These are phyloP conservation scores for Aspidoscelis tigris DNA, from an alignment of 2,113 vertebrate species.

Conservation along the genomic window DNA sequence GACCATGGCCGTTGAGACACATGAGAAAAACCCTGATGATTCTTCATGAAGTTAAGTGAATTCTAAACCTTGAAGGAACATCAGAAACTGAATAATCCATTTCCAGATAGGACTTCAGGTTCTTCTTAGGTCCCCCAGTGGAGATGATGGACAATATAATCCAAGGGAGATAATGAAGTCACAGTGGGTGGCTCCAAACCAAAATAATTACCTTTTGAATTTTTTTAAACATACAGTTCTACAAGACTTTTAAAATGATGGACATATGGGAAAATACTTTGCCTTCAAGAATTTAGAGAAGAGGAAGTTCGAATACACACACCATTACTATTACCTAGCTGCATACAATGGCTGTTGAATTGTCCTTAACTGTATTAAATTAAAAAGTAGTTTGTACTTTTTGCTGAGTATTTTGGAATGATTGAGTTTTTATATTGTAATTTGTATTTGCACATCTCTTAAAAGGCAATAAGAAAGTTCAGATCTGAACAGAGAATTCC, in stretches of 20 bases:
- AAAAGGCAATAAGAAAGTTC: not conserved
- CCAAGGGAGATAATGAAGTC: not conserved
- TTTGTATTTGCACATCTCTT: not conserved
- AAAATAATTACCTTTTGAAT: no score
- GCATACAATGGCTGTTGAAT: not conserved
- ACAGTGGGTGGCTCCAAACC: not conserved
- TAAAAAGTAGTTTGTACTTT: not conserved
- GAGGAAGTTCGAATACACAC: no score
- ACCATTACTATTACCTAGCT: no score
- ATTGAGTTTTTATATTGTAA: not conserved
- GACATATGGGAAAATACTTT: no score
- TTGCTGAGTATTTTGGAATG: not conserved
- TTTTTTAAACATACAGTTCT: no score
- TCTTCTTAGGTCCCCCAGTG: not conserved
- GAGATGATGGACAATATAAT: not conserved
- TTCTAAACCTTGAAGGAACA: not conserved
- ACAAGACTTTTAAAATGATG: no score
- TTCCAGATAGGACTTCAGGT: not conserved
- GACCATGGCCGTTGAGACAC: no score
- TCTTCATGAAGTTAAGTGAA: not conserved
- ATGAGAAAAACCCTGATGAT: not conserved
- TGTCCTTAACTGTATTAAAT: not conserved
- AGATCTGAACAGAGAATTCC: slow-evolving; percentile 14
- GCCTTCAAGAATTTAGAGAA: not conserved
- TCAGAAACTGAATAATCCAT: not conserved